Percentiles rank a stretch among this genome's conserved stretches.
These are phyloP conservation scores for Cataglyphis hispanica DNA, from an alignment of 1,140 invertebrate species.

Conservation along the genomic window DNA sequence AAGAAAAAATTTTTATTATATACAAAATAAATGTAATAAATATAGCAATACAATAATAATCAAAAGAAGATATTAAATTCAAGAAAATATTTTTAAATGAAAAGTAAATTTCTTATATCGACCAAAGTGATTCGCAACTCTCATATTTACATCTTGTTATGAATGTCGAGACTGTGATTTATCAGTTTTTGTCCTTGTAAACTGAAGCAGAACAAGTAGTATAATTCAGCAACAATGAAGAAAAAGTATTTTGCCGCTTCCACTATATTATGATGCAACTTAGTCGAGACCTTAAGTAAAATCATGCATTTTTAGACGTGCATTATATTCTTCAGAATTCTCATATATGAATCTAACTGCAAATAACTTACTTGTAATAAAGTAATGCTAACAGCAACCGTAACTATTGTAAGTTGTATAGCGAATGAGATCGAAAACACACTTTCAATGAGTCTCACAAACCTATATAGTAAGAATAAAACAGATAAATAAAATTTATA, in stretches of 20 bases:
- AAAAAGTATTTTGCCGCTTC: slow-evolving; percentile 30
- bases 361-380: slow-evolving; percentile 24
- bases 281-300: neutral
- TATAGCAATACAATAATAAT: no score
- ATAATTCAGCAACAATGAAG: slow-evolving; percentile 49
- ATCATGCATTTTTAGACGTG: neutral
- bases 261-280: neutral
- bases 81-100: neutral
- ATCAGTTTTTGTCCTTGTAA: slow-evolving; percentile 23
- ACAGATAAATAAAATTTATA: neutral
- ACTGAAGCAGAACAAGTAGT: slow-evolving; percentile 23
- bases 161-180: neutral
- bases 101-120: neutral
- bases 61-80: neutral
- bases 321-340: neutral
- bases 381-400: neutral
- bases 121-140: no score
- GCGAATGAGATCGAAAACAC: neutral
- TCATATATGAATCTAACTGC: neutral
- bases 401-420: slow-evolving; percentile 7
- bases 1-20: no score
- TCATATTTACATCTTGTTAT: slow-evolving; percentile 22
- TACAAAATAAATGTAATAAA: no score
- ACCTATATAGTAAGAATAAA: neutral
- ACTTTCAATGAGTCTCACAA: slow-evolving; percentile 4